These are phyloP conservation scores for Papilio aristodemus DNA, from an alignment of 1,140 invertebrate species.

Conservation along the genomic window DNA sequence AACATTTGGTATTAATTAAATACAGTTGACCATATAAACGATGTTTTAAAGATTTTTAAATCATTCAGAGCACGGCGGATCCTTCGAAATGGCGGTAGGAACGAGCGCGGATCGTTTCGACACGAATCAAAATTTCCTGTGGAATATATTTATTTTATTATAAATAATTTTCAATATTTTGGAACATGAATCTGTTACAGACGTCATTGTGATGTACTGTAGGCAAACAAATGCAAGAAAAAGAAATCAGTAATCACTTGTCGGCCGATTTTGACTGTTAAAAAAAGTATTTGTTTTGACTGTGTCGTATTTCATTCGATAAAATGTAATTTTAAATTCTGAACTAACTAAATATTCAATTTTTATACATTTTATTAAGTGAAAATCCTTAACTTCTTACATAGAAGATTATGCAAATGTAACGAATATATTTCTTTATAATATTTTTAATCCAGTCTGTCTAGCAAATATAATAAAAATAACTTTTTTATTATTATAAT, in stretches of 20 bases:
- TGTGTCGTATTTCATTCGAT: too few relatives aligned
- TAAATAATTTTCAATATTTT: neutral
- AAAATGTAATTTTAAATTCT: too few relatives aligned
- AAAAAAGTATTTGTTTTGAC: too few relatives aligned
- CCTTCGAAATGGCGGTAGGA: neutral
- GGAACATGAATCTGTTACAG: neutral
- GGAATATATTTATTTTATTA: too few relatives aligned
- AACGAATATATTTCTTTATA: neutral
- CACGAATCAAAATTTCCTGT: neutral
- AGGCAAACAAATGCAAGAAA: neutral
- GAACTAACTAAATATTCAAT: neutral
- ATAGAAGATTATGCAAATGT: constrained; percentile 4
- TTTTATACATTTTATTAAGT: neutral
- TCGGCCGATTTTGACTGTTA: too few relatives aligned
- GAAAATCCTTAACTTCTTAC: neutral
- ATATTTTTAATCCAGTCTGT: neutral
- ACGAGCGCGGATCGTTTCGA: neutral
- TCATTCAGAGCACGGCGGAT: neutral
- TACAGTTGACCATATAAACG: constrained; percentile 29
- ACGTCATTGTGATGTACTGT: neutral
- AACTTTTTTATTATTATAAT: neutral
- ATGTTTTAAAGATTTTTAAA: constrained; percentile 14
- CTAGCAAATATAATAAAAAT: neutral
- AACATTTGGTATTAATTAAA: constrained; percentile 34
- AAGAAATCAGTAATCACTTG: neutral